Base-by-base conservation (phyloP, 2,888 invertebrate species). In the Seira musarum region DNA sequence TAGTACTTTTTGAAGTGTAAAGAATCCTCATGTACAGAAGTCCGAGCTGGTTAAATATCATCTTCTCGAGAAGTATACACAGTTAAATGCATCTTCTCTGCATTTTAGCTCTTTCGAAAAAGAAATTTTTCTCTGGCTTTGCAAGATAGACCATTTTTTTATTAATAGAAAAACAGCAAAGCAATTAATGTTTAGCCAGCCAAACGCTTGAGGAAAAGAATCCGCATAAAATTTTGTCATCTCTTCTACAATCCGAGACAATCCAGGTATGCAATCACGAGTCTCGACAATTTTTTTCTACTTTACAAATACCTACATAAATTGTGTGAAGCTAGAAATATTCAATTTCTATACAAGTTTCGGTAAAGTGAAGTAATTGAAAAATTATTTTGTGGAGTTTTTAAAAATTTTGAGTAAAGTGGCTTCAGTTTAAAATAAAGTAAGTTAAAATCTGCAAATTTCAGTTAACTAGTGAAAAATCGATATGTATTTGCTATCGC, bases 1-100 rank as follows among this genome's bases (percentile, higher is more conserved):
- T 40, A 40, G 40, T 40, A 13, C 40, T 40, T 40, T 40, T 40
- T 40, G 40, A 40, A 40, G 40, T 40, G 40, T 40, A 40, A 49
- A n/a, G 46, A 24, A 49, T 60, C 72, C 68, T 78, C 78, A 78
- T 65, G 77, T 77, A 77, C 65, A 63, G 53, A 63, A 66, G 61
- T 70, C 61, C n/a, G n/a, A n/a, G 22, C 22, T 35, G 17, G 60
- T 21, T 49, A 40, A 19, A 61, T 46, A 72, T 46, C 63, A 70
- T n/a, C n/a, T n/a, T n/a, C n/a, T n/a, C 60, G 19, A 46, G 35
- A 17, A 13, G 40, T 13, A 70, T 17, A 57, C 22, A 57, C 30
- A 60, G 30, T 25, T 35, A 25, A 57, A 61, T 53, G 53, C 53
- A 68, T 22, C 25, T 25, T 60, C 6, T 70, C 70, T 69, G 10